Evolutionary conservation across 2,888 invertebrate genomes (phyloP), one percentile per base, ranked within the genome.

Genomic region (Drosophila mimetica): DNA sequence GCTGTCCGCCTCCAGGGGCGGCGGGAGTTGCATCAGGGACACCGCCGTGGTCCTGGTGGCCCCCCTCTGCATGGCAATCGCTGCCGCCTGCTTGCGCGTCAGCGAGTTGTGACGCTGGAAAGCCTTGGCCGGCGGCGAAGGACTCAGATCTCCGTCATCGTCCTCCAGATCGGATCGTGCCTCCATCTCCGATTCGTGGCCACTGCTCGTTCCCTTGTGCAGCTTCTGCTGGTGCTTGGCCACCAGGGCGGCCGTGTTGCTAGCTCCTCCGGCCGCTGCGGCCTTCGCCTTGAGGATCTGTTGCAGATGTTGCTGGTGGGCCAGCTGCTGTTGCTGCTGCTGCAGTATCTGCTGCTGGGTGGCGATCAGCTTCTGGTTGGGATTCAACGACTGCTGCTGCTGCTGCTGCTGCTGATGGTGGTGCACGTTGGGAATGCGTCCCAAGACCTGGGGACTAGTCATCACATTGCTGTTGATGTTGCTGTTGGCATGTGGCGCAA

Each of bases 21-120:
- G 96, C 50, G 97, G 97, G 58, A 97, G 92, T 89, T 95, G 96
- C 11, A 96, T 96, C 67, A 97, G 92, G 52, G 96, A 95, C 32
- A 95, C 96, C 7, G 95, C 95, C 76, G 94, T 94, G 55, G 78
- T 86, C 71, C 95, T 93, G 13, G 94, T 94, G 20, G 91, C 90
- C 1, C 93, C 90, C 3, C 93, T 93, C 32, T 93, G 92, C 90
- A 93, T 90, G 74, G 94, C 90, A 59, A 93, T 94, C 1, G 93
- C 93, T 1, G 94, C 93, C 14, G 94, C 94, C 32, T 94, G 93
- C 83, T 93, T 93, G 63, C 94, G 91, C 16, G 94, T 94, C 28
- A 94, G 89, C 71, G 94, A 94, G 86, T 94, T 94, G 90, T 94
- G 94, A 0, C 94, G 92, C 90, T 93, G 93, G 91, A 94, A 92